Conservation (phyloP, 2,888 invertebrate genomes). For the Cancer borealis region DNA sequence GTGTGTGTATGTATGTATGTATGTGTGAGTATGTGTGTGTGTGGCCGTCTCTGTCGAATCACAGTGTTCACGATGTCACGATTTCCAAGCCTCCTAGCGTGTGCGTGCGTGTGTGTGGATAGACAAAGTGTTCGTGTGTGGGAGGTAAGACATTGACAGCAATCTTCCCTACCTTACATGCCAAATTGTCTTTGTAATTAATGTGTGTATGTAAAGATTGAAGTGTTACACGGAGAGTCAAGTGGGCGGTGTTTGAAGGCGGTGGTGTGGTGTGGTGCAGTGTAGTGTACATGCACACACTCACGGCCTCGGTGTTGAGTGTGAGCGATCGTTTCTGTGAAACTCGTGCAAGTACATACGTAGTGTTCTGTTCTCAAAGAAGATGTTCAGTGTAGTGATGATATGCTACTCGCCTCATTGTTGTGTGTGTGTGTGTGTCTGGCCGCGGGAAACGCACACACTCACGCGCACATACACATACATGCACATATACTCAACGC, state of each 20-base stretch:
- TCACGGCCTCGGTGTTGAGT: slow-evolving; percentile 67
- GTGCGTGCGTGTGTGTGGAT: slow-evolving; percentile 29
- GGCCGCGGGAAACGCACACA: background rate
- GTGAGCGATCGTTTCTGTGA: slow-evolving; percentile 74
- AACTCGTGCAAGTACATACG: slow-evolving; percentile 65
- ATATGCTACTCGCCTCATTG: slow-evolving; percentile 66
- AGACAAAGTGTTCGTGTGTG: slow-evolving; percentile 24
- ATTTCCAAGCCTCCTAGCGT: slow-evolving; percentile 37
- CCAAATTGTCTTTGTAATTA: slow-evolving; percentile 76
- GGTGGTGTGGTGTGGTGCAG: background rate
- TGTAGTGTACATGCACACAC: background rate
- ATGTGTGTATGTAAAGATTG: slow-evolving; percentile 61
- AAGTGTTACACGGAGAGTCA: background rate
- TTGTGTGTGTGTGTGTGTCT: slow-evolving; percentile 54
- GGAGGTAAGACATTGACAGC: background rate
- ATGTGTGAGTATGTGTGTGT: slow-evolving; percentile 52
- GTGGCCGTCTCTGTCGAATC: slow-evolving; percentile 74
- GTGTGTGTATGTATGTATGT: too few relatives aligned
- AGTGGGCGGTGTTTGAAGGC: background rate
- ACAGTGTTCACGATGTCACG: slow-evolving; percentile 68
- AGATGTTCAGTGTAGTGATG: slow-evolving; percentile 71
- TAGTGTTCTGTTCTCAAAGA: slow-evolving; percentile 72
- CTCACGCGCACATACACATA: background rate
- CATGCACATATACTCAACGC: background rate
- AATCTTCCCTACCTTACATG: slow-evolving; percentile 72